Evolutionary conservation across 2,113 vertebrate genomes (phyloP).

Genomic region (Pterocles orientalis): DNA sequence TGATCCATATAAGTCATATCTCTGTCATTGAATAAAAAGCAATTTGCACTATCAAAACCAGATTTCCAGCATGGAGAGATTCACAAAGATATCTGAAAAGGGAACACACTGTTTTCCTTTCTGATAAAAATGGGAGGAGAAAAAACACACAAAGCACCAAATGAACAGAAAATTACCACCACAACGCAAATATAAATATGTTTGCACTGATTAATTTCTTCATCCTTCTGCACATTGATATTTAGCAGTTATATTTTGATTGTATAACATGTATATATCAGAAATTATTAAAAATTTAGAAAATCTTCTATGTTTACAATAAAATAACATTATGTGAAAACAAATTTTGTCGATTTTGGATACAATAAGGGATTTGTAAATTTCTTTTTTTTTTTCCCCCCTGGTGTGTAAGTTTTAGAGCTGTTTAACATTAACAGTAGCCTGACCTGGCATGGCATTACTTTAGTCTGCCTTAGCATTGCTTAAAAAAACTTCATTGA

Average conservation of each 20-base stretch:
- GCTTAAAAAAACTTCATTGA: constrained; percentile 1
- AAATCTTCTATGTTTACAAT: not conserved
- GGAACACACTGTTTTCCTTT: not conserved
- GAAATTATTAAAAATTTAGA: not conserved
- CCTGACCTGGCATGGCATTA: not conserved
- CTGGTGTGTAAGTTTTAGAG: not conserved
- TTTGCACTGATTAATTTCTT: not conserved
- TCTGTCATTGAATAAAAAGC: not conserved
- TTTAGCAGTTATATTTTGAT: not conserved
- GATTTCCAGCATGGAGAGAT: not conserved
- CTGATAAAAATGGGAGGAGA: not conserved
- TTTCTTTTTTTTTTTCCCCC: not conserved
- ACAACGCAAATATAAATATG: not conserved
- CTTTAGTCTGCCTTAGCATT: not conserved
- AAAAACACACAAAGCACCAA: not conserved
- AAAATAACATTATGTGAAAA: not conserved
- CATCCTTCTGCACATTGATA: not conserved
- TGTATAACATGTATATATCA: not conserved
- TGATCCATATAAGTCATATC: not conserved
- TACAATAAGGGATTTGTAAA: not conserved
- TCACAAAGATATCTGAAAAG: not conserved
- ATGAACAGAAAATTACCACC: not conserved
- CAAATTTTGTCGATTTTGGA: not conserved
- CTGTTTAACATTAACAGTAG: not conserved
- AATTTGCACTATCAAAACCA: constrained; percentile 10